phyloP scores from a whole-genome alignment of 2,888 invertebrate species.

The Druceiella hillmani region DNA sequence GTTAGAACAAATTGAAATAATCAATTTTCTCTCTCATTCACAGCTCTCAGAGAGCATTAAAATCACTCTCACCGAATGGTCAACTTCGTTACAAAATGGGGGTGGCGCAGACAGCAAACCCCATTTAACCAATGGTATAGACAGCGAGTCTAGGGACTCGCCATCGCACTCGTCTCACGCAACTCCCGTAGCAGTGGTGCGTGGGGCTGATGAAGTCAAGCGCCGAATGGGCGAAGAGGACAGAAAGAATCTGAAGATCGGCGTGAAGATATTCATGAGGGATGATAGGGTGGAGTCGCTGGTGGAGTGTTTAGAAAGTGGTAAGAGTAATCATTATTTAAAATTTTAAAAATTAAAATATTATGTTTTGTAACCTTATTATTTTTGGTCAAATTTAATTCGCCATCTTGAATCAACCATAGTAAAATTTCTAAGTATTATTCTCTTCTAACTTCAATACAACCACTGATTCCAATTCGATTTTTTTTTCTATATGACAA shows the following conservation, averaged over 20 bases:
- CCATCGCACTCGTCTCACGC: no score
- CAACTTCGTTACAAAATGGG: constrained; percentile 34
- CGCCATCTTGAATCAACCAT: no score
- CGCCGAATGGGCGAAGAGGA: constrained; percentile 64
- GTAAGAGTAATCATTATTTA: constrained; percentile 36
- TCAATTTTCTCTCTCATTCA: background rate
- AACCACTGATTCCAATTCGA: no score
- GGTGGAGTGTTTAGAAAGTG: constrained; percentile 67
- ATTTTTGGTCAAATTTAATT: no score
- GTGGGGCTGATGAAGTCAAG: constrained; percentile 57
- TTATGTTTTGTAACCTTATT: no score
- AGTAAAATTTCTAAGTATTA: no score
- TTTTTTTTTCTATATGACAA: no score
- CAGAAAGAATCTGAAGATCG: constrained; percentile 73
- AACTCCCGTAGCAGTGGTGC: no score
- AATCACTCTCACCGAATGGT: constrained; percentile 45
- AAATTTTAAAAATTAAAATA: constrained; percentile 9
- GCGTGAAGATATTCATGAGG: constrained; percentile 81
- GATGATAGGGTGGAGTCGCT: constrained; percentile 60
- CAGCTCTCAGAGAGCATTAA: constrained; percentile 49
- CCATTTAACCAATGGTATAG: no score
- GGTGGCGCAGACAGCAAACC: background rate
- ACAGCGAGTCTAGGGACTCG: no score
- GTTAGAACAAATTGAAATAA: background rate
- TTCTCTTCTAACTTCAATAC: no score